These are phyloP conservation scores for Temnothorax nylanderi DNA, from an alignment of 1,140 invertebrate genomes.

Conservation along the genomic window DNA sequence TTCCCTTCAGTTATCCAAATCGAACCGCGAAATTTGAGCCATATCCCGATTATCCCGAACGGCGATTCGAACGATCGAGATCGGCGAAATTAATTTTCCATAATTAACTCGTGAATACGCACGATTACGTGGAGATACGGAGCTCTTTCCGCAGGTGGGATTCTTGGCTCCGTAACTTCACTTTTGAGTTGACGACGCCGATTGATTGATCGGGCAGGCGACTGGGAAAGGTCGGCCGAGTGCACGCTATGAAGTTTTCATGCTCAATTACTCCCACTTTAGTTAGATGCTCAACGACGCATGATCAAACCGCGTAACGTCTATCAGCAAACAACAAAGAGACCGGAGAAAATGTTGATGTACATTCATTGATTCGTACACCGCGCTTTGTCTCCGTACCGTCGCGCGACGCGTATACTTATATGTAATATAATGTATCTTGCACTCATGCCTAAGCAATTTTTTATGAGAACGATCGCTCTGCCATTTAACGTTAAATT, in stretches of 20 bases:
- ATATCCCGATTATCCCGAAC: not conserved
- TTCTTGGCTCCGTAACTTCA: not conserved
- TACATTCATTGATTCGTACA: not conserved
- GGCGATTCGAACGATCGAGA: not conserved
- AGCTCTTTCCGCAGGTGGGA: not conserved
- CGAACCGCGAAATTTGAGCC: not conserved
- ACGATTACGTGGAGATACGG: too few species aligned
- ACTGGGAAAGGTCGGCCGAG: conserved; percentile 66
- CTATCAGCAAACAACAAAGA: conserved; percentile 46
- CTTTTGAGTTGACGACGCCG: conserved; percentile 17
- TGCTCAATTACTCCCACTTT: conserved; percentile 73
- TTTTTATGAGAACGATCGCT: not conserved
- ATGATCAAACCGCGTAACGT: conserved; percentile 57
- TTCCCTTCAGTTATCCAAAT: not conserved
- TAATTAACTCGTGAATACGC: not conserved
- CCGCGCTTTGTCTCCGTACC: not conserved
- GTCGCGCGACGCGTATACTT: not conserved
- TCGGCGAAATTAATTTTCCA: not conserved
- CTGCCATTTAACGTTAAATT: not conserved
- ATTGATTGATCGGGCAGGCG: conserved; percentile 71
- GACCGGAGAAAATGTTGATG: not conserved
- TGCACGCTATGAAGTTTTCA: conserved; percentile 72
- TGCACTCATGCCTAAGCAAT: not conserved
- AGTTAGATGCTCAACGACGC: conserved; percentile 55
- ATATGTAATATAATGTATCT: not conserved